Evolutionary conservation across 92 coral and sea anemone genomes (phyloP).

Genomic region (Bergia puertoricense): DNA sequence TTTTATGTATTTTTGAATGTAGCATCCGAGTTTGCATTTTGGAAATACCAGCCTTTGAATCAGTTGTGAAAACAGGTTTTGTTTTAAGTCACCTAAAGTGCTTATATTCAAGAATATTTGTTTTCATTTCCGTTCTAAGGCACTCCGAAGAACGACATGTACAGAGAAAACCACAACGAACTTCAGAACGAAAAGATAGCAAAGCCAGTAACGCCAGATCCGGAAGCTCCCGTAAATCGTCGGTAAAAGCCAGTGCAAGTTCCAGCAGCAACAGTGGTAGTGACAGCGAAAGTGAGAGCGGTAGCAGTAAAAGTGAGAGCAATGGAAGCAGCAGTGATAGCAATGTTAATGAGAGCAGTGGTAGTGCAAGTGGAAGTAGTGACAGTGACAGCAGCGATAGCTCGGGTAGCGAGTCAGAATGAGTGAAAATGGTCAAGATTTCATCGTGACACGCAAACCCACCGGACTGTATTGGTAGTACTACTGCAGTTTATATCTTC

Average conservation of each 20-base stretch:
- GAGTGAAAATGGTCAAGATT: neutral
- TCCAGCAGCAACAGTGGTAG: slow-evolving; percentile 22
- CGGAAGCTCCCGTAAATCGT: slow-evolving; percentile 28
- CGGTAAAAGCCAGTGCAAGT: slow-evolving; percentile 17
- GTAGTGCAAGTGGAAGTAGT: neutral
- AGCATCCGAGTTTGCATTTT: neutral
- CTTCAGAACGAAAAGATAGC: slow-evolving; percentile 22
- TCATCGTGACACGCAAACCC: too few species aligned
- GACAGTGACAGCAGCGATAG: slow-evolving; percentile 7
- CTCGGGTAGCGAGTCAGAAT: slow-evolving; percentile 31
- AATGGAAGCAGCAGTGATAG: slow-evolving; percentile 9
- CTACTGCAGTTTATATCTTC: too few species aligned
- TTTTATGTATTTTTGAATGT: neutral
- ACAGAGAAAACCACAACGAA: neutral
- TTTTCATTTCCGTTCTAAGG: neutral
- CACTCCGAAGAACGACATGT: neutral
- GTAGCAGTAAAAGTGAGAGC: slow-evolving; percentile 11
- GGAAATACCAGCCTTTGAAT: neutral
- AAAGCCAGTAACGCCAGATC: neutral
- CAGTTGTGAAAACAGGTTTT: neutral
- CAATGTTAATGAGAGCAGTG: neutral
- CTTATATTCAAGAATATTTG: neutral
- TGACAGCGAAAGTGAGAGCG: slow-evolving; percentile 11
- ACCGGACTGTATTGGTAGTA: too few species aligned
- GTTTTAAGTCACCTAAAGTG: neutral